Evolutionary conservation across 1,140 invertebrate genomes (phyloP).

Genomic region (Drosophila lowei): DNA sequence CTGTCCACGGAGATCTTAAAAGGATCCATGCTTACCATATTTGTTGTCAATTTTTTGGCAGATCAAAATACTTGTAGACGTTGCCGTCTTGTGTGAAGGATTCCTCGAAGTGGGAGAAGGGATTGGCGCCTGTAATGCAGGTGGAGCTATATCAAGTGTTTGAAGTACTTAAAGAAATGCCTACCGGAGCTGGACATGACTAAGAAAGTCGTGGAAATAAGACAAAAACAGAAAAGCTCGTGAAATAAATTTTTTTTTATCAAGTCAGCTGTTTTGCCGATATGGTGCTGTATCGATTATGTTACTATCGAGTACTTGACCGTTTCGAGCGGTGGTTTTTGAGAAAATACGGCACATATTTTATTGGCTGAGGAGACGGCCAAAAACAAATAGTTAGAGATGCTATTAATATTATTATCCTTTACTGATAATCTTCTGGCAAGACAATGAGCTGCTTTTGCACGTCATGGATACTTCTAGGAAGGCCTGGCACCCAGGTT

Average conservation of each 20-base stretch:
- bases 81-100: conserved; percentile 87
- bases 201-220: conserved; percentile 1
- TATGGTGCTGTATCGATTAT: no score
- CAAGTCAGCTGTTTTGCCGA: no score
- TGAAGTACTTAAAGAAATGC: neutral
- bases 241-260: neutral
- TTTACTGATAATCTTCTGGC: no score
- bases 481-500: no score
- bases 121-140: conserved; percentile 85
- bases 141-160: conserved; percentile 5
- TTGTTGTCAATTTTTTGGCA: conserved; percentile 87
- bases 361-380: no score
- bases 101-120: conserved; percentile 86
- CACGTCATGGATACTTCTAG: no score
- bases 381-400: no score
- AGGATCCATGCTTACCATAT: conserved; percentile 87
- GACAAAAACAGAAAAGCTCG: neutral
- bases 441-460: no score
- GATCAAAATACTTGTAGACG: conserved; percentile 90
- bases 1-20: neutral
- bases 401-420: no score
- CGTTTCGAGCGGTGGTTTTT: no score
- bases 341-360: no score
- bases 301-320: no score
- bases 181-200: conserved; percentile 35